A percentile compares a stretch with the other conserved stretches of the same genome.
phyloP scores from a whole-genome alignment of 2,113 vertebrate species.

The Epinephelus moara region DNA sequence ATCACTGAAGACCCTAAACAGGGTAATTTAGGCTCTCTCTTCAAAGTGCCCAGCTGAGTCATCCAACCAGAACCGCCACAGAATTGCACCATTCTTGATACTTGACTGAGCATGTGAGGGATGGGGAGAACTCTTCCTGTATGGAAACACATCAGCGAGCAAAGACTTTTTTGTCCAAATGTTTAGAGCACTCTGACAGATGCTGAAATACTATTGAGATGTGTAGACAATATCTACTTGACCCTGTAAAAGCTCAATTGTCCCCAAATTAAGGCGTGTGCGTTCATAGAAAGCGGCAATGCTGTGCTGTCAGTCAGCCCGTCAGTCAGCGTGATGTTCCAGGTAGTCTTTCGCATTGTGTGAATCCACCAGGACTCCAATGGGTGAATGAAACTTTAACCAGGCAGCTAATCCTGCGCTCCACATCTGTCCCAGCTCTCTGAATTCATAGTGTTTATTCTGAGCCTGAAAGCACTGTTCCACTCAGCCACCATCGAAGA shows the following conservation, averaged over 20 bases:
- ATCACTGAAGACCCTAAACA: slow-evolving; percentile 44
- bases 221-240: background rate
- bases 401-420: slow-evolving; percentile 61
- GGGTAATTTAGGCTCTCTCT: slow-evolving; percentile 11
- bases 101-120: slow-evolving; percentile 45
- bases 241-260: slow-evolving; percentile 1
- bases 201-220: background rate
- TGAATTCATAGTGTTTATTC: slow-evolving; percentile 73
- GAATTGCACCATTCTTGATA: slow-evolving; percentile 35
- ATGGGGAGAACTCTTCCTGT: slow-evolving; percentile 12
- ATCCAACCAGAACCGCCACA: slow-evolving; percentile 33
- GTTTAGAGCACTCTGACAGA: background rate
- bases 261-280: background rate
- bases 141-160: slow-evolving; percentile 1
- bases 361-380: slow-evolving; percentile 43
- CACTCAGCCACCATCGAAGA: slow-evolving; percentile 55
- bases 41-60: slow-evolving; percentile 17
- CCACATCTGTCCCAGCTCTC: slow-evolving; percentile 56
- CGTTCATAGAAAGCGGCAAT: slow-evolving; percentile 32
- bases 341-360: slow-evolving; percentile 35
- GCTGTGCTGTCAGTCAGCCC: background rate
- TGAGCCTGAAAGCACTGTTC: slow-evolving; percentile 66
- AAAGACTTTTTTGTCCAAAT: background rate
- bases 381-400: slow-evolving; percentile 77
- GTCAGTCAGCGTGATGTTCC: background rate